phyloP scores from a whole-genome alignment of 1,140 invertebrate species.

The Drosophila murphyi region DNA sequence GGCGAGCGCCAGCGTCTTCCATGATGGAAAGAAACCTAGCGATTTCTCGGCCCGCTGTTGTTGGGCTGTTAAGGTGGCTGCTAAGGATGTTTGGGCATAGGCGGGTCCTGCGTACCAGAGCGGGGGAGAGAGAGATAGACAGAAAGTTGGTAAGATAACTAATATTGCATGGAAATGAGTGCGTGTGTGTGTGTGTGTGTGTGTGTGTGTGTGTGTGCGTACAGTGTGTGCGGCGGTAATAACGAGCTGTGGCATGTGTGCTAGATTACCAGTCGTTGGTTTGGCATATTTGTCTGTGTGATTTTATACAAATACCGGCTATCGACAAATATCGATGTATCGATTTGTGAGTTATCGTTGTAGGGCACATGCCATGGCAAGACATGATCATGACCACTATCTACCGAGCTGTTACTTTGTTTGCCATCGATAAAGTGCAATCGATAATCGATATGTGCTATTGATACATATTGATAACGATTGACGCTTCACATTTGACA shows the following conservation, averaged over 20 bases:
- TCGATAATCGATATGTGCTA: background rate
- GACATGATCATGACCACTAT: background rate
- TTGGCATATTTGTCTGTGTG: slow-evolving; percentile 19
- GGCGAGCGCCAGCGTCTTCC: slow-evolving; percentile 77
- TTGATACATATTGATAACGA: background rate
- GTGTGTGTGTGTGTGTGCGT: background rate
- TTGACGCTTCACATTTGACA: background rate
- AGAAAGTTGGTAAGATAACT: background rate
- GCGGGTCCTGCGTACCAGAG: slow-evolving; percentile 45
- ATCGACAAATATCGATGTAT: slow-evolving; percentile 8
- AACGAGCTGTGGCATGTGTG: slow-evolving; percentile 50
- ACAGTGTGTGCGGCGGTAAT: slow-evolving; percentile 35
- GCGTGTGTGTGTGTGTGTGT: background rate
- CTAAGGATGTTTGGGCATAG: slow-evolving; percentile 53
- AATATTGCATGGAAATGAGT: background rate
- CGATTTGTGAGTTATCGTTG: background rate
- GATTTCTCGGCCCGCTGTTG: slow-evolving; percentile 70
- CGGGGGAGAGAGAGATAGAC: background rate
- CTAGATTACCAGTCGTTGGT: slow-evolving; percentile 14
- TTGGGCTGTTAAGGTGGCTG: slow-evolving; percentile 23
- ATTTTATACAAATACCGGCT: background rate
- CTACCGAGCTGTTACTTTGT: background rate
- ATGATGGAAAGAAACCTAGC: slow-evolving; percentile 75
- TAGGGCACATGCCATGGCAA: no score
- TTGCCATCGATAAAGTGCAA: background rate